Evolutionary conservation across 2,797 vertebrate species (phyloP).

Genomic region (Gouania willdenowi): DNA sequence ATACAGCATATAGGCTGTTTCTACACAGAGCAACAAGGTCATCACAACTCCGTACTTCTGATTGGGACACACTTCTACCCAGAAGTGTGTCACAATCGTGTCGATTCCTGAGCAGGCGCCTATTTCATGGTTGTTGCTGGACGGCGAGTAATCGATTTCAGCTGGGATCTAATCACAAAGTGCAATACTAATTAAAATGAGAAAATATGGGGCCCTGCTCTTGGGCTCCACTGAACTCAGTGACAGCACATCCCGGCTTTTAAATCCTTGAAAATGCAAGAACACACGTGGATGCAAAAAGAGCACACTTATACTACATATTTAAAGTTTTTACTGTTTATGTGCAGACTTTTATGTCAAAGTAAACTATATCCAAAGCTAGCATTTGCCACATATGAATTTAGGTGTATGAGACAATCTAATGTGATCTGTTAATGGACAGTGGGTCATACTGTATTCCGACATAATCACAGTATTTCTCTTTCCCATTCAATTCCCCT

Average conservation of each 20-base stretch:
- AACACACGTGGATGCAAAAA: conserved; percentile 9
- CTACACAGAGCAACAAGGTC: conserved; percentile 5
- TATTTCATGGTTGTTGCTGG: conserved; percentile 16
- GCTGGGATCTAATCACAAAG: conserved; percentile 44
- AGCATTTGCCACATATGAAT: too few species aligned
- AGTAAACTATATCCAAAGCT: too few species aligned
- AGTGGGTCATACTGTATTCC: not conserved
- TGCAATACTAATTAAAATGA: conserved; percentile 60
- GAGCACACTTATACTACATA: too few species aligned
- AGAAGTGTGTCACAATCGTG: conserved; percentile 5
- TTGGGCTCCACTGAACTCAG: conserved; percentile 39
- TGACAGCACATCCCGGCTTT: conserved; percentile 30
- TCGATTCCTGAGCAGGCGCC: conserved; percentile 27
- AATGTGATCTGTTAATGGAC: too few species aligned
- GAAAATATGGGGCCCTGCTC: conserved; percentile 55
- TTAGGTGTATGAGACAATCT: conserved; percentile 3
- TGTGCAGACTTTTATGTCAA: too few species aligned
- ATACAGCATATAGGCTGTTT: not conserved
- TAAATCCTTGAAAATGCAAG: conserved; percentile 45
- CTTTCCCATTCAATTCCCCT: conserved; percentile 15
- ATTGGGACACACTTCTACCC: conserved; percentile 27
- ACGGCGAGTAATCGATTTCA: conserved; percentile 63
- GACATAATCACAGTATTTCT: conserved; percentile 29
- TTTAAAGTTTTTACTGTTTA: too few species aligned
- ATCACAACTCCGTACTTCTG: not conserved